Conservation (phyloP, 2,113 vertebrate species). For the Arothron firmamentum region DNA sequence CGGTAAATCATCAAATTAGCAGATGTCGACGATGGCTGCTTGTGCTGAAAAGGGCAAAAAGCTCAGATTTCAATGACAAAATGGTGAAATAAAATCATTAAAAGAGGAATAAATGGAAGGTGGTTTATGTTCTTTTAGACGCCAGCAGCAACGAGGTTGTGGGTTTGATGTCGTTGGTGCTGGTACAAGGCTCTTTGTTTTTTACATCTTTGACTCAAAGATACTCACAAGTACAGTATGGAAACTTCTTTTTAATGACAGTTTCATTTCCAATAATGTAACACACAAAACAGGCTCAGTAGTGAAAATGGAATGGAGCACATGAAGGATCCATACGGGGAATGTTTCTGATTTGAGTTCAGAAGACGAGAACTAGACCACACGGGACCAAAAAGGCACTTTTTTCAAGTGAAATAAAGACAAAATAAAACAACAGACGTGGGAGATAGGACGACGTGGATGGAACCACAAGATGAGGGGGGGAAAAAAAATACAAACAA, state of each 20-base stretch:
- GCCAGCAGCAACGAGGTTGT: neutral
- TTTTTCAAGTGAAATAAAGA: constrained; percentile 45
- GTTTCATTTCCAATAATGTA: neutral
- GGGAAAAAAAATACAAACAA: constrained; percentile 27
- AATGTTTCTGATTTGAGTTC: constrained; percentile 7
- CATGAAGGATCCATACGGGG: too few relatives aligned
- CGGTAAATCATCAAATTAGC: constrained; percentile 57
- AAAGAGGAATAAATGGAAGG: constrained; percentile 31
- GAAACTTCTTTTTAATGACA: neutral
- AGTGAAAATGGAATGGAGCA: too few relatives aligned
- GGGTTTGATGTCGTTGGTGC: too few relatives aligned
- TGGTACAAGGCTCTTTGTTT: too few relatives aligned
- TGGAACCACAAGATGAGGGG: constrained; percentile 18
- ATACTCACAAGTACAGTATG: neutral
- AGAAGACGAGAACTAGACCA: constrained; percentile 41
- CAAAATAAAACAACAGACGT: constrained; percentile 19
- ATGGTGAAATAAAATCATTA: constrained; percentile 57
- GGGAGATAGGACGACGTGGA: constrained; percentile 29
- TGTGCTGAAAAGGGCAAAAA: constrained; percentile 41
- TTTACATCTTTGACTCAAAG: neutral
- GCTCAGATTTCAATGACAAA: constrained; percentile 65
- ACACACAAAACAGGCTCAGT: neutral
- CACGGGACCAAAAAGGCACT: constrained; percentile 71
- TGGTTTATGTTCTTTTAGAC: constrained; percentile 4
- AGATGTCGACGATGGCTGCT: constrained; percentile 59